phyloP scores from a whole-genome alignment of 2,113 vertebrate genomes.

The Ciconia stormi region DNA sequence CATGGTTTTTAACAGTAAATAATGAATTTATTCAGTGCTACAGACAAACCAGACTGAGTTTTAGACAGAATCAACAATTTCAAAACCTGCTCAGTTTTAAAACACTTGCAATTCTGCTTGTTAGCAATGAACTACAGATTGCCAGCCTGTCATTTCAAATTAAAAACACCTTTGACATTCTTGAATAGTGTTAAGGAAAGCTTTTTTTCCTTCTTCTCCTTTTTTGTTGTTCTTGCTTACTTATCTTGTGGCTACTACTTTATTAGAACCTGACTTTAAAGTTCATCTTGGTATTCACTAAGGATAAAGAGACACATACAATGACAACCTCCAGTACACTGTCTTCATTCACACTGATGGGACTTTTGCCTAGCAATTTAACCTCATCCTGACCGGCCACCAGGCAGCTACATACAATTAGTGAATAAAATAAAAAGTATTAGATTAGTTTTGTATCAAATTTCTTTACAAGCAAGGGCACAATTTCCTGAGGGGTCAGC shows the following conservation, averaged over 20 bases:
- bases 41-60: neutral
- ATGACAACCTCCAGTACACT: neutral
- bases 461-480: neutral
- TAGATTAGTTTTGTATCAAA: neutral
- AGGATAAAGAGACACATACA: neutral
- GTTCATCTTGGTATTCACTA: neutral
- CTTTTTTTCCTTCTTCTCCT: neutral
- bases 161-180: neutral
- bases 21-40: conserved; percentile 20
- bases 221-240: neutral
- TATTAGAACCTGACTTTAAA: neutral
- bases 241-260: neutral
- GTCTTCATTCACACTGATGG: neutral
- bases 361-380: neutral
- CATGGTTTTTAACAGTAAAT: neutral
- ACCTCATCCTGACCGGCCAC: neutral
- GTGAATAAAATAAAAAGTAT: neutral
- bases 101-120: neutral
- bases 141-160: neutral
- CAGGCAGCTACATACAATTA: neutral
- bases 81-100: neutral
- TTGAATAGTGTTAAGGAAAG: neutral
- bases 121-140: neutral
- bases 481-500: neutral
- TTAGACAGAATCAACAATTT: neutral